These are phyloP conservation scores for Diprion similis DNA, from an alignment of 1,140 invertebrate genomes.

Conservation along the genomic window DNA sequence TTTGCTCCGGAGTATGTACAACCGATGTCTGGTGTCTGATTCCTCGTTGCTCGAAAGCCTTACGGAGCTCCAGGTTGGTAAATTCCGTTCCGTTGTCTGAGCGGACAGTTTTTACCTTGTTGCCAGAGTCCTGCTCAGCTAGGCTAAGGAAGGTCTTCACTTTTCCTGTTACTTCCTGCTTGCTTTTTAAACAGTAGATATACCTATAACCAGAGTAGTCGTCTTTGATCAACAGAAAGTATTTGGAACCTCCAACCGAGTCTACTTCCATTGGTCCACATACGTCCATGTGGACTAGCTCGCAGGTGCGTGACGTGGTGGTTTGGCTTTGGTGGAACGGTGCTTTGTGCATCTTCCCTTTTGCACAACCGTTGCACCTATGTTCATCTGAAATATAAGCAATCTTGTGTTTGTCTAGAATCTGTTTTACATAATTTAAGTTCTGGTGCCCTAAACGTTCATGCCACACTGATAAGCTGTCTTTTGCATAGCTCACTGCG, in stretches of 20 bases:
- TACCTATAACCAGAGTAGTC: conserved; percentile 24
- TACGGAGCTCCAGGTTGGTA: not conserved
- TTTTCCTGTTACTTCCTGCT: not conserved
- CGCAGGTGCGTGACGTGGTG: no score
- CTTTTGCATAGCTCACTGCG: no score
- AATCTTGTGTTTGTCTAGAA: no score
- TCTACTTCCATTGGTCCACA: not conserved
- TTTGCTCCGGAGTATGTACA: not conserved
- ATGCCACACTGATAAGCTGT: no score
- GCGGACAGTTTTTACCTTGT: not conserved
- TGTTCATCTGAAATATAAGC: no score
- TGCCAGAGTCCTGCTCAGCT: conserved; percentile 10
- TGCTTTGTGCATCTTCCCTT: no score
- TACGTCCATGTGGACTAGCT: not conserved
- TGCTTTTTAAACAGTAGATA: conserved; percentile 22
- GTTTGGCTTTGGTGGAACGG: no score
- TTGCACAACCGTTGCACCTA: no score
- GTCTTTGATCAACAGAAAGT: conserved; percentile 23
- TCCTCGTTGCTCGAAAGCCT: not conserved
- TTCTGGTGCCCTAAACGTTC: no score
- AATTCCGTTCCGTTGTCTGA: conserved; percentile 11
- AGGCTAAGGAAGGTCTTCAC: conserved; percentile 3
- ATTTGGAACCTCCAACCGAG: conserved; percentile 15
- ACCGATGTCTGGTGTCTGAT: conserved; percentile 9
- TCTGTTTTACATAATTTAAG: no score